Base-by-base conservation (phyloP, 2,113 vertebrate genomes). In the Microcebus jonahi region DNA sequence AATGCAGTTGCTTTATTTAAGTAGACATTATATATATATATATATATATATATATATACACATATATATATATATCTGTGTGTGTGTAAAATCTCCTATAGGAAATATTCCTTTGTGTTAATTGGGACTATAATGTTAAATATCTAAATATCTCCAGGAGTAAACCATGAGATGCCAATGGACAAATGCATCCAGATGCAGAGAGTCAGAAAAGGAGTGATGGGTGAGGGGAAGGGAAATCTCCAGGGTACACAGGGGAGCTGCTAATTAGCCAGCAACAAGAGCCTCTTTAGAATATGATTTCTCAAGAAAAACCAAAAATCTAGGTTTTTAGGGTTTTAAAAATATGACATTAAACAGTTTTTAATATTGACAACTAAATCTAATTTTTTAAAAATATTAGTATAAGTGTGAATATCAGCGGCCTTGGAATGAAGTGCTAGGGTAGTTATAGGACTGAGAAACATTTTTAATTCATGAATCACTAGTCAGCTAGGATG, bases 231-330 rank as follows among this genome's bases (percentile, higher is more conserved):
- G 3, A 34, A 36, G 14, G 5, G 25, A 55, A 48, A 61, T 8
- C 14, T 81, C 8, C 23, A 29, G 11, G 15, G 15, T 34, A 45
- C 10, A 73, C 1, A 29, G 11, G 14, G 3, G 23, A 79, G n/a
- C 13, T 63, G 6, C 39, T n/a, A 11, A 6, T 18, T 23, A 17
- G 3, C 4, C 6, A 45, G 5, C 0, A 15, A 15, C 6, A 65
- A 8, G 13, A 5, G 3, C 6, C 23, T 88, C 27, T 89, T 77
- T 6, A n/a, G 20, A 39, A 45, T 23, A 9, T 18, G 42, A 18
- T n/a, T 92, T 90, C 50, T 25, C 23, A 85, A 31, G 5, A 85
- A 71, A 5, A 92, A 27, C 20, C 21, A 83, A 6, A 95, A 90
- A n/a, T 21, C 29, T 63, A 75, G 34, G 15, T 82, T 91, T 21